Evolutionary conservation across 30 jellyfish, hydroid and myxozoan species (phyloP).

Genomic region (Turritopsis dohrnii): DNA sequence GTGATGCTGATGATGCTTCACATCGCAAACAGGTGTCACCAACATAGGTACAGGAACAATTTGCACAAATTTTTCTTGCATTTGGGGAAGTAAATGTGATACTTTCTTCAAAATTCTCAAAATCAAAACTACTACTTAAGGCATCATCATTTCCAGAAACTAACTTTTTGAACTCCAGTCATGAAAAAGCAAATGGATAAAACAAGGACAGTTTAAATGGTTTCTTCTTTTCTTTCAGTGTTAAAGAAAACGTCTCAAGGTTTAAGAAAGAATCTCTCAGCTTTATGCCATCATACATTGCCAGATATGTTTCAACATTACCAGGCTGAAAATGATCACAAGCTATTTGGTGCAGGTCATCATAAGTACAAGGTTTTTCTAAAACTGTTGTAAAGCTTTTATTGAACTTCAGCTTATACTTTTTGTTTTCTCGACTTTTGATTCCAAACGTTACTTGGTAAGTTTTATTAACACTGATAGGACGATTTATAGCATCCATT

Average conservation of each 20-base stretch:
- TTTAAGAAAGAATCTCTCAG: not conserved
- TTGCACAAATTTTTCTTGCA: too few relatives aligned
- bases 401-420: not conserved
- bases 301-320: not conserved
- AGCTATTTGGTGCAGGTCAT: slow-evolving; percentile 1
- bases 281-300: not conserved
- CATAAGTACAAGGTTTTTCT: not conserved
- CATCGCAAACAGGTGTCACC: too few relatives aligned
- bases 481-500: slow-evolving; percentile 18
- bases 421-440: not conserved
- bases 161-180: not conserved
- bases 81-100: too few relatives aligned
- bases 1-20: too few relatives aligned
- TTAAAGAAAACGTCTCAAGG: not conserved
- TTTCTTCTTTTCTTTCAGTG: too few relatives aligned
- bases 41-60: too few relatives aligned
- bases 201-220: too few relatives aligned
- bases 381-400: slow-evolving; percentile 12
- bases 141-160: not conserved
- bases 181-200: too few relatives aligned
- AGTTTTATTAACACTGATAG: slow-evolving; percentile 2
- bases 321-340: not conserved
- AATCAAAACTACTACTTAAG: not conserved
- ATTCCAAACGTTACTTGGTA: too few relatives aligned
- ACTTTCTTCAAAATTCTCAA: not conserved